phyloP scores from a whole-genome alignment of 2,113 vertebrate genomes.

The Heterochromis multidens region DNA sequence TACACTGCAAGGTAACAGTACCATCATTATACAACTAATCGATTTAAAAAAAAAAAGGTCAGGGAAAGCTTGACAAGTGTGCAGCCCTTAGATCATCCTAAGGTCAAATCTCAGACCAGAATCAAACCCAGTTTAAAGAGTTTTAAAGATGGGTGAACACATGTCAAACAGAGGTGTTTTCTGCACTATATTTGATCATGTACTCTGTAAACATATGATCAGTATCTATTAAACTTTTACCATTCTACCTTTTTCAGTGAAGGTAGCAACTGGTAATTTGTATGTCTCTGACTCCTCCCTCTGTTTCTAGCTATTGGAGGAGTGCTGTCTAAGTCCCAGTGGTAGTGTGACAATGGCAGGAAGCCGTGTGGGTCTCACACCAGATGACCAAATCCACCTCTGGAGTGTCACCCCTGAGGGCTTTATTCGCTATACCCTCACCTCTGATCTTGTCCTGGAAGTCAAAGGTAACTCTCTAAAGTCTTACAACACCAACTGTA shows the following conservation, averaged over 20 bases:
- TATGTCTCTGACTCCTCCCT: neutral
- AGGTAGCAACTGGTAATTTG: neutral
- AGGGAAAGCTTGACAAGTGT: neutral
- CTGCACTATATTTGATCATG: neutral
- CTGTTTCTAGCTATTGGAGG: slow-evolving; percentile 81
- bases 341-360: slow-evolving; percentile 85
- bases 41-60: neutral
- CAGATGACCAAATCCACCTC: slow-evolving; percentile 72
- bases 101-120: neutral
- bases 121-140: neutral
- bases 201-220: neutral
- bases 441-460: slow-evolving; percentile 84
- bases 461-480: slow-evolving; percentile 85
- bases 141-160: neutral
- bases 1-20: slow-evolving; percentile 82
- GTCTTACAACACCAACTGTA: neutral
- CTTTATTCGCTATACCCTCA: slow-evolving; percentile 80
- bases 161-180: neutral
- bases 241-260: neutral
- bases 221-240: neutral
- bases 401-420: slow-evolving; percentile 88
- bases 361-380: slow-evolving; percentile 81
- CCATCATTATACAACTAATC: neutral
- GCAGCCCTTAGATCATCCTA: neutral
- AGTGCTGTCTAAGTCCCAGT: slow-evolving; percentile 83